Conservation (phyloP, 2,797 vertebrate species). For the Anniella stebbinsi region DNA sequence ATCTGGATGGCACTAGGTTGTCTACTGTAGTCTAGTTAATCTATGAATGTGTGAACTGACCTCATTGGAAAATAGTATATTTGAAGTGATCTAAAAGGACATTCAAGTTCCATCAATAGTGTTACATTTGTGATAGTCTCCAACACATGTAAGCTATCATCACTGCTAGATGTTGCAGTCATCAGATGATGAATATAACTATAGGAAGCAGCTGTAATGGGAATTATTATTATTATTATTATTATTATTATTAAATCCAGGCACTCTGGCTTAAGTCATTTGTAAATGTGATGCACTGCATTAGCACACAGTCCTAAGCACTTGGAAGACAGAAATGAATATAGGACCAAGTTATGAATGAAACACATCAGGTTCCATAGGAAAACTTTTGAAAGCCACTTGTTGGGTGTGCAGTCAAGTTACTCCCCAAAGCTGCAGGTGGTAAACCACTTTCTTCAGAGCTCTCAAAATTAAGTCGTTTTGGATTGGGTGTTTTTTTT, state of each 20-base stretch:
- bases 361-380: neutral
- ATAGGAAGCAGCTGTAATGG: neutral
- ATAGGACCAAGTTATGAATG: neutral
- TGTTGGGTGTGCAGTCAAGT: neutral
- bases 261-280: neutral
- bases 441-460: neutral
- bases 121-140: neutral
- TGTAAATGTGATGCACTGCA: neutral
- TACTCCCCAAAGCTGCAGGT: neutral
- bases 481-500: neutral
- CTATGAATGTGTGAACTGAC: neutral
- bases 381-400: neutral
- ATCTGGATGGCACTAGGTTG: neutral
- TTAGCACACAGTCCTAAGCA: neutral
- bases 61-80: neutral
- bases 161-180: neutral
- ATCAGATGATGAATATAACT: neutral
- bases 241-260: neutral
- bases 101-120: neutral
- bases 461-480: neutral
- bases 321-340: neutral
- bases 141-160: neutral
- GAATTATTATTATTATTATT: too few relatives aligned
- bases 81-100: neutral
- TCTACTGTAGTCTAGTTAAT: neutral